phyloP scores from a whole-genome alignment of 2,113 vertebrate species.

The Anthoscopus minutus region DNA sequence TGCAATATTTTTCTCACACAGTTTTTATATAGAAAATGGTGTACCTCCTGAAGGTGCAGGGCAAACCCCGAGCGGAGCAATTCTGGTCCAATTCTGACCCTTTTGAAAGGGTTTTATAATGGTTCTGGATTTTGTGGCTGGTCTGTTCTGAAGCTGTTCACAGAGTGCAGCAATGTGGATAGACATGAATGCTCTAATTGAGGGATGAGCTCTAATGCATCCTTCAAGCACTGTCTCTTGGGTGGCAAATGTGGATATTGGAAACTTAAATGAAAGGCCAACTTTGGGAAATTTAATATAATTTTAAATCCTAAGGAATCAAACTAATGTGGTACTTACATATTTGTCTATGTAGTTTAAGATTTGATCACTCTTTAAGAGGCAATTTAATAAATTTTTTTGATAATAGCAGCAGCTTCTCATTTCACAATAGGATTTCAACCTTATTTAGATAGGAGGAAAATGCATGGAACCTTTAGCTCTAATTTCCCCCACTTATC shows the following conservation, averaged over 20 bases:
- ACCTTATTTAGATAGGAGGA: background rate
- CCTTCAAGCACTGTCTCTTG: background rate
- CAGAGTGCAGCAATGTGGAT: background rate
- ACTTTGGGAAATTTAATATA: background rate
- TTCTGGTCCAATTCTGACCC: no score
- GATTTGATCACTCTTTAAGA: background rate
- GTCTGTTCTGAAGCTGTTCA: background rate
- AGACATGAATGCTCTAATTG: accelerated
- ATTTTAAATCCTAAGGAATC: background rate
- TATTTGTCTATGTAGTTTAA: background rate
- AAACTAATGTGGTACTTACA: background rate
- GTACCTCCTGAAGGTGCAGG: background rate
- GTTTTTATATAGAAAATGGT: background rate
- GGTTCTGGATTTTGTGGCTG: background rate
- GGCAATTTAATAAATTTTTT: background rate
- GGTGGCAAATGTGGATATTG: background rate
- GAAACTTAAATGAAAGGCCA: background rate
- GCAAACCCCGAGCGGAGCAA: background rate
- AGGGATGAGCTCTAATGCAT: background rate
- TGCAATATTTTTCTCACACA: background rate
- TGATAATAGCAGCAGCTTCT: background rate
- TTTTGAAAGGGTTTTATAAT: background rate
- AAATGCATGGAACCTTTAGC: background rate
- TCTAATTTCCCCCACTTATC: background rate
- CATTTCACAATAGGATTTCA: background rate